Conservation (phyloP, 2,888 invertebrate genomes). For the Drosophila tanythrix region DNA sequence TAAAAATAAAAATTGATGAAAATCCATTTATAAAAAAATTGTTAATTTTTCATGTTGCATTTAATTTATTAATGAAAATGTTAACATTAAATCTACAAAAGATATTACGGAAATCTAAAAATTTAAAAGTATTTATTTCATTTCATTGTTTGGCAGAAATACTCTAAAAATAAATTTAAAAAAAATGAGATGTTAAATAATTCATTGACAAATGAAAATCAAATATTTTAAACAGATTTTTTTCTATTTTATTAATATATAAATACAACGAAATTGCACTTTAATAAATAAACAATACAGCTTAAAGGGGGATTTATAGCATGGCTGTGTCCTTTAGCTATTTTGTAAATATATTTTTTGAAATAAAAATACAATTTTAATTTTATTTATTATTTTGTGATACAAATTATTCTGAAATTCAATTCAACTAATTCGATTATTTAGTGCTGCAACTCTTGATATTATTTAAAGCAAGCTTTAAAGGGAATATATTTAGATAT, state of each 20-base stretch:
- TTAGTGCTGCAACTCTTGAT: not conserved
- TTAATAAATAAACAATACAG: not conserved
- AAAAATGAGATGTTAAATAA: not conserved
- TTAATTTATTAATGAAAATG: not conserved
- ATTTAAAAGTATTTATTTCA: not conserved
- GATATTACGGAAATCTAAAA: rapidly evolving
- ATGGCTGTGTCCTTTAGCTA: not conserved
- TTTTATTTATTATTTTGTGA: not conserved
- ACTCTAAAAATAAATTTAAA: not conserved
- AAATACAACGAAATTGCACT: not conserved
- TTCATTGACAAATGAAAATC: not conserved
- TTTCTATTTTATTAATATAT: not conserved
- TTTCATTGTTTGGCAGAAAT: not conserved
- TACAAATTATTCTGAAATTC: not conserved
- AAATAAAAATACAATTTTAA: not conserved
- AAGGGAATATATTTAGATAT: too few relatives aligned
- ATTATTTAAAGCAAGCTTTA: too few relatives aligned
- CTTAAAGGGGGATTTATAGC: not conserved
- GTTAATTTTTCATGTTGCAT: not conserved
- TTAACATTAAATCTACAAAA: not conserved
- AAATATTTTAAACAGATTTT: not conserved
- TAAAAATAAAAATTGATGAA: not conserved
- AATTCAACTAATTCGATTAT: not conserved
- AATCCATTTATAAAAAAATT: not conserved
- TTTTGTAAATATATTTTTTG: rapidly evolving